These are phyloP conservation scores for Macrocentrus cingulum DNA, from an alignment of 1,140 invertebrate genomes.

Conservation along the genomic window DNA sequence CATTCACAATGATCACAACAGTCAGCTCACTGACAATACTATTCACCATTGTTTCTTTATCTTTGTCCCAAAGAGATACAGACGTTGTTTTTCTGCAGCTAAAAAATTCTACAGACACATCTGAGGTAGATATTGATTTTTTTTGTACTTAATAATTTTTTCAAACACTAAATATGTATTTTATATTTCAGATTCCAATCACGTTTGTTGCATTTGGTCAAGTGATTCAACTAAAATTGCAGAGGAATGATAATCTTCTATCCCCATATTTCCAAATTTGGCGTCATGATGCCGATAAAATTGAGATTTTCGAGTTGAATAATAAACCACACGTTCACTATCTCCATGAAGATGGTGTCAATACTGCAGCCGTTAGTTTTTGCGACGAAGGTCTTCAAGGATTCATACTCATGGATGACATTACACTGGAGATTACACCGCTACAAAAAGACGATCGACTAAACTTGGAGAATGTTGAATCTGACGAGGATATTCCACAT, in stretches of 20 bases:
- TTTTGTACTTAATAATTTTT: neutral
- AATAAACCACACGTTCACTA: constrained; percentile 56
- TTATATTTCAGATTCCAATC: constrained; percentile 42
- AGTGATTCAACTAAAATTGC: constrained; percentile 51
- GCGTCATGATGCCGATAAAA: constrained; percentile 42
- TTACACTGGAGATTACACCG: constrained; percentile 68
- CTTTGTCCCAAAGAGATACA: constrained; percentile 5
- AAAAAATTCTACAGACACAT: neutral
- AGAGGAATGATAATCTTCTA: constrained; percentile 56
- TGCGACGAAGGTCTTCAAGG: constrained; percentile 61
- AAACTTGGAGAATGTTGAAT: constrained; percentile 13
- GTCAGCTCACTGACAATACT: neutral
- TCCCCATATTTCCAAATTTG: constrained; percentile 56
- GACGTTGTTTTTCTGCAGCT: constrained; percentile 23
- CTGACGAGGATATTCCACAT: constrained; percentile 53
- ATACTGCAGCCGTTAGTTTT: constrained; percentile 59
- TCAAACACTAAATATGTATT: too few relatives aligned
- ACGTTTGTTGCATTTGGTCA: constrained; percentile 47
- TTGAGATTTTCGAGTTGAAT: constrained; percentile 35
- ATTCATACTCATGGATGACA: constrained; percentile 65
- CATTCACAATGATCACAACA: neutral
- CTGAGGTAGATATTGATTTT: constrained; percentile 3
- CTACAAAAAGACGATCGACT: constrained; percentile 37
- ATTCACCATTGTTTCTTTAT: neutral
- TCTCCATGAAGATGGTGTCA: constrained; percentile 51